A percentile compares a stretch with the other conserved stretches of the same genome.
These are phyloP conservation scores for Rhagologus leucostigma DNA, from an alignment of 2,113 vertebrate species.

Conservation along the genomic window DNA sequence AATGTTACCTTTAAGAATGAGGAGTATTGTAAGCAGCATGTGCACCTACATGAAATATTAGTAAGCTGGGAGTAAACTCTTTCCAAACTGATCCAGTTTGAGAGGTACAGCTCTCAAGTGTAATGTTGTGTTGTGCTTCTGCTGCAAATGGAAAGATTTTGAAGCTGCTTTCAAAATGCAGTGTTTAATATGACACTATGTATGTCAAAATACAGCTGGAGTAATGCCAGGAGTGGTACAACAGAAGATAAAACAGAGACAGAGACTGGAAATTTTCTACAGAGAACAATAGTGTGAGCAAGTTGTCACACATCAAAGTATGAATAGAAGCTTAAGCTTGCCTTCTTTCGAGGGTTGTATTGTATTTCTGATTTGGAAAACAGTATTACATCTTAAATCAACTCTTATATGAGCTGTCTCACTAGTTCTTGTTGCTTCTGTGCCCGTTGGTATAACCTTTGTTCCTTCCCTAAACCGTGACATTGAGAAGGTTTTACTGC, in stretches of 20 bases:
- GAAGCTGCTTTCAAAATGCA: not conserved
- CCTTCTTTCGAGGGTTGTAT: not conserved
- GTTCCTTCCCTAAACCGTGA: not conserved
- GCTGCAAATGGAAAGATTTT: not conserved
- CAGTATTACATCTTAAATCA: not conserved
- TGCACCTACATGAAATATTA: not conserved
- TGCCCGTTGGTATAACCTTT: not conserved
- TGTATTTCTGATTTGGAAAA: not conserved
- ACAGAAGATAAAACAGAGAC: not conserved
- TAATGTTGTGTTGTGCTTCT: not conserved
- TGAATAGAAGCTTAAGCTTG: not conserved
- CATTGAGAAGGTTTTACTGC: not conserved
- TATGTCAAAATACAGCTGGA: not conserved
- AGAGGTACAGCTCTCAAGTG: not conserved
- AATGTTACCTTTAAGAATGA: not conserved
- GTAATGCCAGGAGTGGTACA: not conserved
- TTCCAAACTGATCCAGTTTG: not conserved
- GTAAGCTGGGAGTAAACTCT: not conserved
- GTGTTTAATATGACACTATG: not conserved
- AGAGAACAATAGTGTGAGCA: not conserved
- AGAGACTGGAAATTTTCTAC: not conserved
- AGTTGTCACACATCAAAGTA: not conserved
- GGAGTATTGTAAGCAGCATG: not conserved
- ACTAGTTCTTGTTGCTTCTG: not conserved
- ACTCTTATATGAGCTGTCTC: not conserved